Evolutionary conservation across 2,113 vertebrate genomes (phyloP).

Genomic region (Accipiter cooperii): DNA sequence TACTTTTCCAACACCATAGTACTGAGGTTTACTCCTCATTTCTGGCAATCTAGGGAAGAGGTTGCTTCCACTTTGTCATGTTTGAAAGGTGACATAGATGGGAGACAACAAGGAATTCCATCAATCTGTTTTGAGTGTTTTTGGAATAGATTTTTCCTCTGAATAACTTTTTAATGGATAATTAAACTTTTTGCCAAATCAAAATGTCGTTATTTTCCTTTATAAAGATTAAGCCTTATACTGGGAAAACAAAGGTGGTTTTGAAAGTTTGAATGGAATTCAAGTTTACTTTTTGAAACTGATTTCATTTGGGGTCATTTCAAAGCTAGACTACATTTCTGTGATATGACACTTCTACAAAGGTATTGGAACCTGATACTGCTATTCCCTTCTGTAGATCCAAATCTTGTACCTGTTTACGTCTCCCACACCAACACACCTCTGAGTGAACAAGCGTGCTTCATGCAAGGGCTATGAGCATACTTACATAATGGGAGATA

Average conservation of each 20-base stretch:
- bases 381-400: not conserved
- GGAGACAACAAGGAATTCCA: not conserved
- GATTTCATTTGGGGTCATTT: not conserved
- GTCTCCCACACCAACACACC: not conserved
- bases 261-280: not conserved
- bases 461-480: not conserved
- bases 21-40: not conserved
- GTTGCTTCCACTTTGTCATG: not conserved
- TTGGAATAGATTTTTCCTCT: not conserved
- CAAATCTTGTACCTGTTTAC: not conserved
- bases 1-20: not conserved
- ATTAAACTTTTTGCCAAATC: not conserved
- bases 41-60: not conserved
- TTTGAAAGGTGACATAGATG: not conserved
- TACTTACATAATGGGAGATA: not conserved
- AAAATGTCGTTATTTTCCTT: not conserved
- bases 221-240: not conserved
- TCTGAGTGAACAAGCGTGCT: not conserved
- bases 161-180: not conserved
- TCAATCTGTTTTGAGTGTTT: not conserved
- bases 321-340: not conserved
- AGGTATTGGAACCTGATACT: not conserved
- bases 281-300: not conserved
- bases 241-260: not conserved
- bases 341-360: not conserved